A percentile compares a stretch with the other conserved stretches of the same genome.
Conservation (phyloP, 2,888 invertebrate genomes). For the Germaria angustata region DNA sequence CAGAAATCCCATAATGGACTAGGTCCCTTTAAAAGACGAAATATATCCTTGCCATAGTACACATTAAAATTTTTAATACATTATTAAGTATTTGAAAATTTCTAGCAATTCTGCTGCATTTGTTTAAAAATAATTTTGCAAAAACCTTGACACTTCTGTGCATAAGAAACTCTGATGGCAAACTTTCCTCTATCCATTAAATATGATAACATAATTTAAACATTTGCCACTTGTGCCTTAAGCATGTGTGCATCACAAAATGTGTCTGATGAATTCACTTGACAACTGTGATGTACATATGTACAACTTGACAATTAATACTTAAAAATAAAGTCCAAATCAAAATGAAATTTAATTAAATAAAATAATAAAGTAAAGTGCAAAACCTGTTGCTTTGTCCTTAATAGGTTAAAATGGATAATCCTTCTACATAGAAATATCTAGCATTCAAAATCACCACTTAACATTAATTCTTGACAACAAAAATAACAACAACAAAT, state of each 20-base stretch:
- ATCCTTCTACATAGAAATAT: neutral
- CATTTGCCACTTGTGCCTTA: too few relatives aligned
- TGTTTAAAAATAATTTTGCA: too few relatives aligned
- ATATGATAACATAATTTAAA: neutral
- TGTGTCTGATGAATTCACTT: neutral
- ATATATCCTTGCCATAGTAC: too few relatives aligned
- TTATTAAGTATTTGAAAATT: neutral
- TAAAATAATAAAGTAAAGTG: neutral
- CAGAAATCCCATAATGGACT: too few relatives aligned
- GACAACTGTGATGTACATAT: neutral
- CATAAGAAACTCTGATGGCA: too few relatives aligned
- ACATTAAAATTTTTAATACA: too few relatives aligned
- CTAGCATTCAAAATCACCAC: neutral
- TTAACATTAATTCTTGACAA: constrained; percentile 42
- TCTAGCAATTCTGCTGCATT: neutral
- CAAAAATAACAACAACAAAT: too few relatives aligned
- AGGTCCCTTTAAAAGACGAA: too few relatives aligned
- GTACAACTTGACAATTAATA: neutral
- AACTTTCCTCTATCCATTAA: neutral
- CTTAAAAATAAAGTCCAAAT: neutral
- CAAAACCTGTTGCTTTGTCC: constrained; percentile 24
- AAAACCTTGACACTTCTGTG: too few relatives aligned
- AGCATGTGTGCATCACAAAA: too few relatives aligned
- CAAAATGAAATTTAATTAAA: neutral
- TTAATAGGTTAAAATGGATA: constrained; percentile 27